Evolutionary conservation across 1,140 invertebrate genomes (phyloP).

Genomic region (Phenacoccus solenopsis): DNA sequence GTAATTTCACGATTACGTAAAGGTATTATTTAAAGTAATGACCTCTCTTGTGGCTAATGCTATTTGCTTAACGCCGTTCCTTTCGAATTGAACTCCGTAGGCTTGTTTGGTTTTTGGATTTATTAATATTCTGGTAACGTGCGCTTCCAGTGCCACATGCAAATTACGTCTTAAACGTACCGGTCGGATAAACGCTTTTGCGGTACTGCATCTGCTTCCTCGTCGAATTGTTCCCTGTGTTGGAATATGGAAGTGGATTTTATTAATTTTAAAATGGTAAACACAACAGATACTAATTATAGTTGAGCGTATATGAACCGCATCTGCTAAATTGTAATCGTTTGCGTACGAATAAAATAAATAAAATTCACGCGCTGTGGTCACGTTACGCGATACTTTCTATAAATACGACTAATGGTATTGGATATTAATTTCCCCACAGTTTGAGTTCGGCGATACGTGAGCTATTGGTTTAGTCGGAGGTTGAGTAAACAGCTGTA

Average conservation of each 20-base stretch:
- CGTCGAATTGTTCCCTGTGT: slow-evolving; percentile 61
- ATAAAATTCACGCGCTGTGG: not conserved
- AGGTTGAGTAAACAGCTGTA: no score
- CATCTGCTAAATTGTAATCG: not conserved
- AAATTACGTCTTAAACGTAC: slow-evolving; percentile 62
- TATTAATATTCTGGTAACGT: slow-evolving; percentile 56
- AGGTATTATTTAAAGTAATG: slow-evolving; percentile 24
- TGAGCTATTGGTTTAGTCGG: no score
- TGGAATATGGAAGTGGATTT: not conserved
- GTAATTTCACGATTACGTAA: not conserved
- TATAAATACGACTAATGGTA: not conserved
- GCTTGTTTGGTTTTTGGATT: slow-evolving; percentile 56
- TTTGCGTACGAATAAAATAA: not conserved
- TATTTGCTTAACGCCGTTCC: slow-evolving; percentile 48
- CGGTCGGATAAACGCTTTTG: slow-evolving; percentile 76
- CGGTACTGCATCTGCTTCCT: slow-evolving; percentile 75
- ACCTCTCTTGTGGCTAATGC: slow-evolving; percentile 61
- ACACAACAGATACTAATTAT: not conserved
- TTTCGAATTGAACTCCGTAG: slow-evolving; percentile 58
- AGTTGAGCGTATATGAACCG: not conserved
- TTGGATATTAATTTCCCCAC: no score
- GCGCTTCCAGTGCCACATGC: slow-evolving; percentile 61
- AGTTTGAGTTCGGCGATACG: no score
- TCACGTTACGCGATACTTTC: not conserved
- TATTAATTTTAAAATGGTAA: not conserved